Evolutionary conservation across 2,113 vertebrate species (phyloP).

Genomic region (Nibea albiflora): DNA sequence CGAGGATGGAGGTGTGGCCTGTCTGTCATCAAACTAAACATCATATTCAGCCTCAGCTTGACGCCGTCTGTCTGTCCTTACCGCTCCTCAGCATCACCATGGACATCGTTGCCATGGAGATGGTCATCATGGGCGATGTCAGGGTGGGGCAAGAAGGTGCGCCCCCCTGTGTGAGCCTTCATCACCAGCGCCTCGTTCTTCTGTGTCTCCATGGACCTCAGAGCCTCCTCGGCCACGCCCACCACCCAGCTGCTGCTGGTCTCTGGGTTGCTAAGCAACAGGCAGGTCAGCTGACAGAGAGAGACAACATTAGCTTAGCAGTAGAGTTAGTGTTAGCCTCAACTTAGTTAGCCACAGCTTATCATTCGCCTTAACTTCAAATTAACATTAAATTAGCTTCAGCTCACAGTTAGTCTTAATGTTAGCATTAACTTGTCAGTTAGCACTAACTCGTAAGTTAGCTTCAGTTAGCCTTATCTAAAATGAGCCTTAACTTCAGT

Average conservation of each 20-base stretch:
- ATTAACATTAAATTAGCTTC: too few relatives aligned
- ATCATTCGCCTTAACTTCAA: too few relatives aligned
- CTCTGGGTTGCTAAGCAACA: conserved; percentile 23
- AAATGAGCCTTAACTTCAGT: too few relatives aligned
- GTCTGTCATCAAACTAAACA: background rate
- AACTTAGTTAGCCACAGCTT: background rate
- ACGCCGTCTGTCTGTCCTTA: background rate
- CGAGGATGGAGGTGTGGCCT: background rate
- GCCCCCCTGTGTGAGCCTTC: conserved; percentile 83
- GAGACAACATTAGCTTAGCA: background rate
- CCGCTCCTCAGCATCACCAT: background rate
- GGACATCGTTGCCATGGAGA: background rate
- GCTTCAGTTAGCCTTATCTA: too few relatives aligned
- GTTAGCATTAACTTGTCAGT: too few relatives aligned
- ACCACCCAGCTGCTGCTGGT: background rate
- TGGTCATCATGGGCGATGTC: background rate
- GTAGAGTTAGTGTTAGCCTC: too few relatives aligned
- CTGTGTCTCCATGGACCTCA: conserved; percentile 64
- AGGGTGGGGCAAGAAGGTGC: conserved; percentile 75
- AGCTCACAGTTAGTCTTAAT: too few relatives aligned
- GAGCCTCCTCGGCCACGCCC: conserved; percentile 9
- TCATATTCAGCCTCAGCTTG: background rate
- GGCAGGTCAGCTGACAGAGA: conserved; percentile 29
- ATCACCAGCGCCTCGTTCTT: conserved; percentile 82
- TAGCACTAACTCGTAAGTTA: too few relatives aligned